These are phyloP conservation scores for Athalia circularis DNA, from an alignment of 2,888 invertebrate species.

Conservation along the genomic window DNA sequence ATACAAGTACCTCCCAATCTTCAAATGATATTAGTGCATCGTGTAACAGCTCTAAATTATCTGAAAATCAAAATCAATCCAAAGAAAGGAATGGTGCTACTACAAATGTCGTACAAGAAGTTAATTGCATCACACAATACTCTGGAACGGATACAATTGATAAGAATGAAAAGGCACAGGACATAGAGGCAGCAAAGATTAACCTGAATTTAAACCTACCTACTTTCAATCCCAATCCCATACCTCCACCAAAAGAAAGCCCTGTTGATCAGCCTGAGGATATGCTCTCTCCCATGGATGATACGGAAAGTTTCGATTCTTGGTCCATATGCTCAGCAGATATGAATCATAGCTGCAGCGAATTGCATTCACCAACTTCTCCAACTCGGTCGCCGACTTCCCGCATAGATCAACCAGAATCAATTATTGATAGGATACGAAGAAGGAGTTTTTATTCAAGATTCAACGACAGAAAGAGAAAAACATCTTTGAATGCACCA, in stretches of 20 bases:
- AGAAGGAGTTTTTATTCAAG: conserved; percentile 92
- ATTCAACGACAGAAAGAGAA: conserved; percentile 90
- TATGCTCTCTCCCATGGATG: conserved; percentile 78
- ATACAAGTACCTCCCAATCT: conserved; percentile 19
- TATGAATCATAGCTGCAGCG: conserved; percentile 63
- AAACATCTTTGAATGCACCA: conserved; percentile 81
- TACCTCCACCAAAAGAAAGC: conserved; percentile 43
- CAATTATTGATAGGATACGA: conserved; percentile 89
- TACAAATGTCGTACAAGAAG: not conserved
- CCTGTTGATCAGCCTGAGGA: conserved; percentile 51
- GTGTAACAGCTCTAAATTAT: not conserved
- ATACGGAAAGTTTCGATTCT: conserved; percentile 78
- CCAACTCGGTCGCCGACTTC: conserved; percentile 62
- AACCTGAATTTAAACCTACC: conserved; percentile 33
- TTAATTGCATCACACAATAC: not conserved
- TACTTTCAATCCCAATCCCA: conserved; percentile 37
- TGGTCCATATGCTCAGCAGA: conserved; percentile 81
- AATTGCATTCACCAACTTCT: conserved; percentile 75
- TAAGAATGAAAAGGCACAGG: conserved; percentile 9
- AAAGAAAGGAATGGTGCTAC: conserved; percentile 22
- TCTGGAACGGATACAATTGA: not conserved
- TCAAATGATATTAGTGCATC: not conserved
- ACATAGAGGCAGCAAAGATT: conserved; percentile 8
- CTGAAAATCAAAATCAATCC: not conserved
- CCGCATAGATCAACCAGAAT: conserved; percentile 75